A percentile compares a stretch with the other conserved stretches of the same genome.
Conservation (phyloP, 2,888 invertebrate species). For the Hemistola chrysoprasaria region DNA sequence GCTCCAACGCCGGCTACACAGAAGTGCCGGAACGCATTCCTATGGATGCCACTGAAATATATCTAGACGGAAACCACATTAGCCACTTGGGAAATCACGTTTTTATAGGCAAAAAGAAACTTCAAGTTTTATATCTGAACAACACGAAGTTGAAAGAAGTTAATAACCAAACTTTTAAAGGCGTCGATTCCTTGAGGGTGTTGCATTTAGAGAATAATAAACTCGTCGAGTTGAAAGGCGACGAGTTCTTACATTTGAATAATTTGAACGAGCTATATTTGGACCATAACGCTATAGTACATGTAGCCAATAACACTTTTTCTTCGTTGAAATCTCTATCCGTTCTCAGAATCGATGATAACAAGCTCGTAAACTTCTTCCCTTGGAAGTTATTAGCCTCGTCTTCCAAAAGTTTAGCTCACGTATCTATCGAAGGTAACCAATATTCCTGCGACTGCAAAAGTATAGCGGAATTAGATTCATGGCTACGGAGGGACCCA, state of each 20-base stretch:
- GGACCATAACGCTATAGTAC: conserved; percentile 88
- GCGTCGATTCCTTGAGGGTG: conserved; percentile 86
- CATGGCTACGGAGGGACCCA: conserved; percentile 86
- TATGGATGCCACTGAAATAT: conserved; percentile 94
- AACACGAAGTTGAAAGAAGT: conserved; percentile 88
- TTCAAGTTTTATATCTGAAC: conserved; percentile 89
- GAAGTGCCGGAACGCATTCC: conserved; percentile 90
- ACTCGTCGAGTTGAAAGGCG: conserved; percentile 87
- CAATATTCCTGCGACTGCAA: conserved; percentile 92
- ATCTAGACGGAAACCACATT: conserved; percentile 91
- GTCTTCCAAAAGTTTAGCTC: conserved; percentile 82
- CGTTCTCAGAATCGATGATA: conserved; percentile 88
- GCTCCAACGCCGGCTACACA: conserved; percentile 87
- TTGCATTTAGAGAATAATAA: conserved; percentile 91
- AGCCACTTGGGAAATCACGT: conserved; percentile 90
- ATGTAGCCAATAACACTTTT: conserved; percentile 90
- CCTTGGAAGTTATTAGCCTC: conserved; percentile 87
- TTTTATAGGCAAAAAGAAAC: conserved; percentile 92
- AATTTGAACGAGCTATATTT: conserved; percentile 89
- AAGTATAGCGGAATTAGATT: conserved; percentile 86
- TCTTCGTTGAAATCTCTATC: conserved; percentile 87
- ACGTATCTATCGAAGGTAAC: conserved; percentile 89
- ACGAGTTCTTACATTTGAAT: conserved; percentile 89
- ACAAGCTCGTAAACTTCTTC: conserved; percentile 88
- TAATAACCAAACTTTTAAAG: conserved; percentile 91